Conservation (phyloP, 2,888 invertebrate species). For the Serrognathus titanus region DNA sequence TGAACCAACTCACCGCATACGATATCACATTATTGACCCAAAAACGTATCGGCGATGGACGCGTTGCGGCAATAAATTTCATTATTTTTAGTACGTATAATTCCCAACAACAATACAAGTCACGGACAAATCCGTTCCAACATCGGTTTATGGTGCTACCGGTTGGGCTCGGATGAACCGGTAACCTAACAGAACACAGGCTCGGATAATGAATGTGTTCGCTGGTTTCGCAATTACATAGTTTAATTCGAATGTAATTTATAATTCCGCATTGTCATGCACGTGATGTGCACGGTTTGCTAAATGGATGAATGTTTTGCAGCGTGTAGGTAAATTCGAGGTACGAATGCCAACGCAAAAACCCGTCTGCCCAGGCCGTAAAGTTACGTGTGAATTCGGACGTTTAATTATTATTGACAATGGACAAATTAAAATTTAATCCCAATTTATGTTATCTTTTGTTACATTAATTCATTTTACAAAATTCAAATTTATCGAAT, state of each 20-base stretch:
- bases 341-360: constrained; percentile 25
- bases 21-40: constrained; percentile 3
- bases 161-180: constrained; percentile 27
- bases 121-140: constrained; percentile 38
- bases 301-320: constrained; percentile 45
- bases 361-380: constrained; percentile 29
- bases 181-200: constrained; percentile 23
- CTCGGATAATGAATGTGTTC: constrained; percentile 47
- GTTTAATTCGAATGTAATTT: constrained; percentile 53
- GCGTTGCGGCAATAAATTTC: constrained; percentile 24
- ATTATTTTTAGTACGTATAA: constrained; percentile 30
- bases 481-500: too few relatives aligned
- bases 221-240: constrained; percentile 51
- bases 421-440: background rate
- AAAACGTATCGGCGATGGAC: constrained; percentile 2
- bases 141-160: constrained; percentile 31
- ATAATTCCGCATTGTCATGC: constrained; percentile 52
- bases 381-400: constrained; percentile 17
- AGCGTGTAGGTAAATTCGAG: constrained; percentile 30
- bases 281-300: constrained; percentile 49
- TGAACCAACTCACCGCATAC: too few relatives aligned
- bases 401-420: background rate
- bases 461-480: too few relatives aligned
- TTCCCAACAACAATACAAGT: constrained; percentile 38
- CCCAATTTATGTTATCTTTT: too few relatives aligned